Conservation (phyloP, 2,113 vertebrate species). For the Leptosomus discolor region DNA sequence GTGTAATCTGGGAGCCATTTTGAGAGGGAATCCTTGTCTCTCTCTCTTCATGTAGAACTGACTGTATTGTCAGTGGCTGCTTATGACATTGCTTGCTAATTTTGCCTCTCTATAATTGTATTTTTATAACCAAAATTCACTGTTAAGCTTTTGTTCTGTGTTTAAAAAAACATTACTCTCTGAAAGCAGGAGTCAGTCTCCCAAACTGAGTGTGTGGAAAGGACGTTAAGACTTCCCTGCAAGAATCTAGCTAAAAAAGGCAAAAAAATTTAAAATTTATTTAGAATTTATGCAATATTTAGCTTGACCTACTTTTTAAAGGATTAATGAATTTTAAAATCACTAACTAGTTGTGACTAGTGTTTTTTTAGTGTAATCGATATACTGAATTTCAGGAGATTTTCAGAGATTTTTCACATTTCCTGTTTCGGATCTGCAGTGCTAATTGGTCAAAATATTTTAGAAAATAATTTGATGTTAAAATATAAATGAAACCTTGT, state of each 20-base stretch:
- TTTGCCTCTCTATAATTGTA: background rate
- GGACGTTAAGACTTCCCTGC: background rate
- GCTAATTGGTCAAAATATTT: background rate
- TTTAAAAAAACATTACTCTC: background rate
- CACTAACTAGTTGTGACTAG: background rate
- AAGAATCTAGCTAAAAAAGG: background rate
- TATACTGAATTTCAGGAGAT: background rate
- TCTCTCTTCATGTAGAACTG: background rate
- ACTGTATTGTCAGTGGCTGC: background rate
- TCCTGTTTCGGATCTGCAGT: background rate
- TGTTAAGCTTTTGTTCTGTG: background rate
- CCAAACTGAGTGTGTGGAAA: background rate
- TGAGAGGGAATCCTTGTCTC: background rate
- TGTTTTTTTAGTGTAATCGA: background rate
- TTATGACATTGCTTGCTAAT: background rate
- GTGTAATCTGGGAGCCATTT: background rate
- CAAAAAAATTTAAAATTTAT: background rate
- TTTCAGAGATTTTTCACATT: background rate
- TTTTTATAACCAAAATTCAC: background rate
- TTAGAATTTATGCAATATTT: background rate
- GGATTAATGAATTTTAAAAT: background rate
- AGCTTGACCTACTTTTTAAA: background rate
- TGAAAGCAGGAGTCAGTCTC: background rate
- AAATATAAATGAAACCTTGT: background rate
- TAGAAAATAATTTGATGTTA: background rate